These are phyloP conservation scores for Pangasius sanitwongsei DNA, from an alignment of 2,797 vertebrate genomes.

Conservation along the genomic window DNA sequence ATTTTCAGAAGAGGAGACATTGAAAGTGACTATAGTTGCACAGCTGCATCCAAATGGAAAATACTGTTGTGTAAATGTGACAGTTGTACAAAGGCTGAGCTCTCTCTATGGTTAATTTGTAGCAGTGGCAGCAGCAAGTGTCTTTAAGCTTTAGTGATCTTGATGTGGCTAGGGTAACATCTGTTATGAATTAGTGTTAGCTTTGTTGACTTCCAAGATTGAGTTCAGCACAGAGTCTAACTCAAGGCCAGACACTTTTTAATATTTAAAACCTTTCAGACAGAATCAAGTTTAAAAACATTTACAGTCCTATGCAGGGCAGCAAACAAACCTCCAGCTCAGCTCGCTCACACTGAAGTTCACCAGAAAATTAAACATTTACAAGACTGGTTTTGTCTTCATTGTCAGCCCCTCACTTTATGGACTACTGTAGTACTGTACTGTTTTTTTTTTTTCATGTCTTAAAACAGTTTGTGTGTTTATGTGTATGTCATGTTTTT, in stretches of 20 bases:
- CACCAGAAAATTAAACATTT: slow-evolving; percentile 11
- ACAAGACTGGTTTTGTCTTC: slow-evolving; percentile 45
- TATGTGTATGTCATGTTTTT: neutral
- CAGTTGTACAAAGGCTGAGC: neutral
- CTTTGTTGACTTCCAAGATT: slow-evolving; percentile 35
- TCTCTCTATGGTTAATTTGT: slow-evolving; percentile 38
- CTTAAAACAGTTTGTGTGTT: neutral
- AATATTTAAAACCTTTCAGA: slow-evolving; percentile 25
- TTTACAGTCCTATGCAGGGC: slow-evolving; percentile 18
- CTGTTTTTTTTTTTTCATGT: neutral
- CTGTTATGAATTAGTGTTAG: slow-evolving; percentile 39
- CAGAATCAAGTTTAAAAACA: slow-evolving; percentile 27
- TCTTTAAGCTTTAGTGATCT: slow-evolving; percentile 44
- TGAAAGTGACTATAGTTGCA: neutral
- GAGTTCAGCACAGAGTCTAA: neutral
- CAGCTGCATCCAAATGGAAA: slow-evolving; percentile 9
- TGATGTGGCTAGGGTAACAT: slow-evolving; percentile 38
- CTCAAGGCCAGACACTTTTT: slow-evolving; percentile 12
- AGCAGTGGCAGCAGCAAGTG: slow-evolving; percentile 34
- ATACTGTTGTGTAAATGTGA: slow-evolving; percentile 24
- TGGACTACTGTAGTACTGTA: slow-evolving; percentile 5
- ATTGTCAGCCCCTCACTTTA: slow-evolving; percentile 40
- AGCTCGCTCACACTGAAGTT: neutral
- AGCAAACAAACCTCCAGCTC: slow-evolving; percentile 22
- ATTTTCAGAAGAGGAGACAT: neutral